These are phyloP conservation scores for Scelioninae gen. 1 DNA, from an alignment of 2,888 invertebrate species.

Conservation along the genomic window DNA sequence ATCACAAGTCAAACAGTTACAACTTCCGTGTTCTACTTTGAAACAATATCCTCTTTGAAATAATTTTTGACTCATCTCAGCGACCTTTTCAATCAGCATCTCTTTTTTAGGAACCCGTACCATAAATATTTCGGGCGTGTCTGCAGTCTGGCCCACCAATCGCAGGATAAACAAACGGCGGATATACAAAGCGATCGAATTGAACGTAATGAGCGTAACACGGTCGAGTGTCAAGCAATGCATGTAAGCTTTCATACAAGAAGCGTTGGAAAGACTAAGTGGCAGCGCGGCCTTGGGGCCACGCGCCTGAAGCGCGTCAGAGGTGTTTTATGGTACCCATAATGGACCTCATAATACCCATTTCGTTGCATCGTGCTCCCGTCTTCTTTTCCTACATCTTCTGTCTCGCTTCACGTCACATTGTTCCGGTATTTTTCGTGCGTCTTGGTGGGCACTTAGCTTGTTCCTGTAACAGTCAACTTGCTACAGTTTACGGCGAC, in stretches of 20 bases:
- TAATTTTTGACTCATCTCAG: background rate
- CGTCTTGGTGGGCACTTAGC: too few species aligned
- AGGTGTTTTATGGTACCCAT: constrained; percentile 78
- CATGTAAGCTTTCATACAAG: constrained; percentile 68
- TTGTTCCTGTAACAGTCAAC: too few species aligned
- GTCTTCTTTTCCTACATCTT: constrained; percentile 60
- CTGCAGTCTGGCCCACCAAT: background rate
- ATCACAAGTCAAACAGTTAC: background rate
- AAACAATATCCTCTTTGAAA: background rate
- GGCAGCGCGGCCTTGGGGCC: constrained; percentile 79
- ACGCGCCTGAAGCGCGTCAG: constrained; percentile 79
- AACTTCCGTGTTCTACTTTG: background rate
- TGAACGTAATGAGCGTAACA: constrained; percentile 71
- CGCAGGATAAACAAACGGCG: constrained; percentile 36
- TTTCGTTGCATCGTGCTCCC: constrained; percentile 72
- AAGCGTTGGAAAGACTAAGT: constrained; percentile 66
- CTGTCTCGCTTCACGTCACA: too few species aligned
- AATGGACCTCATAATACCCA: constrained; percentile 80
- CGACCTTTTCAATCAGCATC: constrained; percentile 46
- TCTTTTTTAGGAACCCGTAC: constrained; percentile 2
- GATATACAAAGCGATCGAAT: constrained; percentile 42
- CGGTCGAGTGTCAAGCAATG: constrained; percentile 58
- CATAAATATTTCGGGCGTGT: constrained; percentile 30
- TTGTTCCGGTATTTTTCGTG: too few species aligned
- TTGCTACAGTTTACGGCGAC: too few species aligned